These are phyloP conservation scores for Zaprionus kolodkinae DNA, from an alignment of 1,140 invertebrate genomes.

Conservation along the genomic window DNA sequence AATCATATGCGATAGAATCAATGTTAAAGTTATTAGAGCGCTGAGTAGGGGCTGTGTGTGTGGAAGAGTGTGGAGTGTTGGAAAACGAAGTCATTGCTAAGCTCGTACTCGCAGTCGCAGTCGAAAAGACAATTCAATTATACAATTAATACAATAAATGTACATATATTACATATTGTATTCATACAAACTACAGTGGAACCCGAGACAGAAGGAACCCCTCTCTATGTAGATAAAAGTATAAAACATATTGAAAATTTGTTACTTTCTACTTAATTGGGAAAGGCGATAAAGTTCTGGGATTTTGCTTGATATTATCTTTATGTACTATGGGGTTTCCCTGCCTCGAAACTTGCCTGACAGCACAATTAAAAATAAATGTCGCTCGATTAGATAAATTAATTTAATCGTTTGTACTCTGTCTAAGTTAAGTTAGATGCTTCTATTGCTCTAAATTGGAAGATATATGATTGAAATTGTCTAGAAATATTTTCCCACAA, in stretches of 20 bases:
- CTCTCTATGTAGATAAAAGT: neutral
- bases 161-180: constrained; percentile 2
- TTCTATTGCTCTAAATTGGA: too few relatives aligned
- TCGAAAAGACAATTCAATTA: constrained; percentile 60
- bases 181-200: constrained; percentile 5
- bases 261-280: neutral
- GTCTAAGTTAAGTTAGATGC: neutral
- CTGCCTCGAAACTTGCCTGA: neutral
- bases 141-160: constrained; percentile 15
- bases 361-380: constrained; percentile 2
- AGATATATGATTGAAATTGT: too few relatives aligned
- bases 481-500: too few relatives aligned
- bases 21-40: constrained; percentile 79
- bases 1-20: constrained; percentile 54
- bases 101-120: neutral
- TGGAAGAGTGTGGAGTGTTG: constrained; percentile 3
- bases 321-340: neutral
- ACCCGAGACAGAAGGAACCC: neutral
- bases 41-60: constrained; percentile 51
- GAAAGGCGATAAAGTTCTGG: neutral
- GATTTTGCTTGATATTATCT: neutral
- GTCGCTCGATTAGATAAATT: constrained; percentile 5
- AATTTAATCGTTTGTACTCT: constrained; percentile 1
- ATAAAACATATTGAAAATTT: too few relatives aligned
- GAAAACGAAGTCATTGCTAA: constrained; percentile 75